Conservation (phyloP, 2,797 vertebrate genomes). For the Gallinago nigripennis region DNA sequence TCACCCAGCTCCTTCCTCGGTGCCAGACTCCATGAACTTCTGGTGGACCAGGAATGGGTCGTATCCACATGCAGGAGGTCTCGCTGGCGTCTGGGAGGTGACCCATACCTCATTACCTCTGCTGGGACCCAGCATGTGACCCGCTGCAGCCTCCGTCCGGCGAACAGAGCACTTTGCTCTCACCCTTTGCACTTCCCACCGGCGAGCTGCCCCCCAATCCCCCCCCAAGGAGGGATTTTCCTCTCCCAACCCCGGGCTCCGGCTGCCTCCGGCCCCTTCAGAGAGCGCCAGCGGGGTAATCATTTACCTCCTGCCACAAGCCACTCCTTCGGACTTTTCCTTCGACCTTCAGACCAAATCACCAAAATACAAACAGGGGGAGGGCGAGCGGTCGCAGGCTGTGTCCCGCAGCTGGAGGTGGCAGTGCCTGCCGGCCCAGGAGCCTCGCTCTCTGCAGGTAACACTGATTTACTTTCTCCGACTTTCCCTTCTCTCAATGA, state of each 20-base stretch:
- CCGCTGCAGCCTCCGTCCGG: neutral
- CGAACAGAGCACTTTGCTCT: conserved; percentile 11
- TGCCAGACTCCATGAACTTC: neutral
- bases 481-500: neutral
- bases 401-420: neutral
- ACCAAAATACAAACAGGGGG: conserved; percentile 13
- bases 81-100: neutral
- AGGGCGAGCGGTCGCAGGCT: neutral
- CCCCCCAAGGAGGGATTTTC: conserved; percentile 32
- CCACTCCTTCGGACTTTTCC: conserved; percentile 51
- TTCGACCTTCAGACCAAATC: conserved; percentile 46
- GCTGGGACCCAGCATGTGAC: neutral
- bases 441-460: neutral
- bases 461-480: neutral
- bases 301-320: conserved; percentile 52
- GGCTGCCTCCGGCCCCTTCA: fast-evolving
- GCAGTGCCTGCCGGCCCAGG: neutral
- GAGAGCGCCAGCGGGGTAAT: neutral
- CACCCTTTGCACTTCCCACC: neutral
- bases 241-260: neutral
- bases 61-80: neutral
- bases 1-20: neutral
- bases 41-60: neutral
- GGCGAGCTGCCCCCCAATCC: neutral
- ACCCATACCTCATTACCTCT: neutral